phyloP scores from a whole-genome alignment of 2,113 vertebrate species.

The Phyllostomus hastatus region DNA sequence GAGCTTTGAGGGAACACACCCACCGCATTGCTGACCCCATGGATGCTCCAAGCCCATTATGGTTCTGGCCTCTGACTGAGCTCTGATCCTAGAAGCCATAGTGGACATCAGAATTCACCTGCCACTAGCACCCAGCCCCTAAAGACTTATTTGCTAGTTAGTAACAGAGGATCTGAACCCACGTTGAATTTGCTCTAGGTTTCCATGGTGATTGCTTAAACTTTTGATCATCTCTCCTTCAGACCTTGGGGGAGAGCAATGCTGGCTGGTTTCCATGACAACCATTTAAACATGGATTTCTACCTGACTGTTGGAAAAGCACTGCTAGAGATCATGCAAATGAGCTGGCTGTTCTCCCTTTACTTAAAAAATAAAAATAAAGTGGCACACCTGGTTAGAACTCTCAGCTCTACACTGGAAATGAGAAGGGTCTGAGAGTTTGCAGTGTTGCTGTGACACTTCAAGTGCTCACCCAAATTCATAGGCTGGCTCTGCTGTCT shows the following conservation, averaged over 20 bases:
- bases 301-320: conserved; percentile 69
- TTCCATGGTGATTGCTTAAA: conserved; percentile 82
- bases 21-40: rapidly evolving
- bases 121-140: neutral
- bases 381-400: conserved; percentile 39
- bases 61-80: no score
- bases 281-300: conserved; percentile 75
- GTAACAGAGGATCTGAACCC: neutral
- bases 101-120: neutral
- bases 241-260: conserved; percentile 72
- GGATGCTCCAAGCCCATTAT: neutral
- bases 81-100: neutral
- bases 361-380: conserved; percentile 46
- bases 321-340: conserved; percentile 64
- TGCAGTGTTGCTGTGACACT: neutral
- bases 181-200: conserved; percentile 72
- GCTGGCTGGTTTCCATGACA: conserved; percentile 78
- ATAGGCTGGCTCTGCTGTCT: neutral
- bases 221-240: conserved; percentile 78
- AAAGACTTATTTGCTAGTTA: neutral
- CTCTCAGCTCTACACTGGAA: conserved; percentile 34
- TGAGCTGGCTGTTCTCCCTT: conserved; percentile 57
- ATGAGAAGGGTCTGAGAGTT: neutral
- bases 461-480: neutral
- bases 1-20: neutral